These are phyloP conservation scores for Morone saxatilis DNA, from an alignment of 2,113 vertebrate species.

Conservation along the genomic window DNA sequence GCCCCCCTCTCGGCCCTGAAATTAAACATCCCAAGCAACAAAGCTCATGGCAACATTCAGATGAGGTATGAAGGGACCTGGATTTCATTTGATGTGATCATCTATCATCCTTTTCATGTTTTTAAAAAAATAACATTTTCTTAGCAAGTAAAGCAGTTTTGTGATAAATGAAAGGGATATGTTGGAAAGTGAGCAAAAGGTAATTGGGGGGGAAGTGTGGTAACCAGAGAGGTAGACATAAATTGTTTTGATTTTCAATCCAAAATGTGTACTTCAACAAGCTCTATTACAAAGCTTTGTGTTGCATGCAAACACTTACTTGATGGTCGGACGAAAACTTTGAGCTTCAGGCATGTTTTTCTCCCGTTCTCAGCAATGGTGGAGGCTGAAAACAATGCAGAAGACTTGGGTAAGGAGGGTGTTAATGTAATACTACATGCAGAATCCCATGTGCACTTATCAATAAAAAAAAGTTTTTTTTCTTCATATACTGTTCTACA, in stretches of 20 bases:
- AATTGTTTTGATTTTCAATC: constrained; percentile 60
- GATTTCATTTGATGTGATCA: constrained; percentile 50
- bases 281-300: constrained; percentile 67
- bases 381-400: constrained; percentile 87
- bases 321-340: constrained; percentile 97
- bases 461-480: constrained; percentile 10
- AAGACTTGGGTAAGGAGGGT: constrained; percentile 59
- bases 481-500: background rate
- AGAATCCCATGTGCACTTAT: background rate
- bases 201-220: constrained; percentile 51
- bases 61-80: constrained; percentile 58
- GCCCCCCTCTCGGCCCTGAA: constrained; percentile 55
- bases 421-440: constrained; percentile 19
- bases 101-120: constrained; percentile 49
- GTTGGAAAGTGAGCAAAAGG: constrained; percentile 56
- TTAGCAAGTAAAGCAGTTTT: constrained; percentile 80
- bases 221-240: constrained; percentile 57
- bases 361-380: constrained; percentile 95
- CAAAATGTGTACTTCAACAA: constrained; percentile 71
- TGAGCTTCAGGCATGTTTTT: constrained; percentile 97
- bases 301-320: constrained; percentile 88
- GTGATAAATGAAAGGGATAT: constrained; percentile 81
- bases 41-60: constrained; percentile 83
- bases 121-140: constrained; percentile 21
- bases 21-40: constrained; percentile 77